Evolutionary conservation across 1,140 invertebrate species (phyloP), one percentile per base, ranked within the genome.

Genomic region (Ceratoteleas bidentatus): DNA sequence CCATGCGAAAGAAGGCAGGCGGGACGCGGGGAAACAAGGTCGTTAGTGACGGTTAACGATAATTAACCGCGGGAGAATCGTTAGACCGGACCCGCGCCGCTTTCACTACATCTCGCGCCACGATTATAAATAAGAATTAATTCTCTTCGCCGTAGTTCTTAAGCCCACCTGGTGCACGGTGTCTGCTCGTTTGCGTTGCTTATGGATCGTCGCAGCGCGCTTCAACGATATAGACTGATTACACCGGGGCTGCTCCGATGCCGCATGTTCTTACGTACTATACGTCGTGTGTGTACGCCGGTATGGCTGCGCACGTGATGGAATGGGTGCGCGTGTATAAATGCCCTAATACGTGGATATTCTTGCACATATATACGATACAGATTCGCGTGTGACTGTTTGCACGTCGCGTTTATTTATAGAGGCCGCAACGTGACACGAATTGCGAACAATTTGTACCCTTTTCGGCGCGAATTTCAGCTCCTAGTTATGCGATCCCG

Each of bases 71-170:
- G 62, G 64, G 61, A 60, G 66, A 64, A 84, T 69, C 70, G 65
- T 79, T 74, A 72, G 57, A 79, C 61, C 58, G 78, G 74, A 64
- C 77, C 58, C 58, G 70, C 64, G 43, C 56, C 36, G 70, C 54
- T 78, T 65, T 49, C 57, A 60, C 60, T 58, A 53, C 72, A 82
- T 57, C 75, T 60, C 70, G 54, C 64, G 62, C 16, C 45, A 65
- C 64, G 80, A 76, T 79, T 86, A 85, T 83, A 85, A 86, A 85
- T 83, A 86, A 86, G 80, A 84, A 83, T 81, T 84, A 86, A 86
- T 85, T 83, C 77, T 73, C 38, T 70, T 52, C 61, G 50, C 53
- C 58, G 65, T 36, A 72, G 76, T 84, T 81, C 73, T 84, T 84
- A 83, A 83, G 73, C 74, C 77, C 75, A 80, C 84, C 84, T 85